A percentile compares a stretch with the other conserved stretches of the same genome.
These are phyloP conservation scores for Eciton burchellii DNA, from an alignment of 1,140 invertebrate genomes.

Conservation along the genomic window DNA sequence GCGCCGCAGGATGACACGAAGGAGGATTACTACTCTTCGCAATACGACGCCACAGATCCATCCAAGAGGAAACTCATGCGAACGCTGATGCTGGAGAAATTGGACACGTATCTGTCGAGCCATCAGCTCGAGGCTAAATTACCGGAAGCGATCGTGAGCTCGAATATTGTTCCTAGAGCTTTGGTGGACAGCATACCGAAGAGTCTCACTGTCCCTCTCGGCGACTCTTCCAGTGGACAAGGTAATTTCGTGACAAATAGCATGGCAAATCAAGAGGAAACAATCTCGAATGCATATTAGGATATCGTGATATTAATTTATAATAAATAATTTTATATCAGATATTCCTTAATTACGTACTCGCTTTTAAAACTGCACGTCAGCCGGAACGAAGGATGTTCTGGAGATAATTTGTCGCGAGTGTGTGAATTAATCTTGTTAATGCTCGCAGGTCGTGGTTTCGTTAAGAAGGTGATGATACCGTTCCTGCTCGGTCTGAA, in stretches of 20 bases:
- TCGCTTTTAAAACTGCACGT: no score
- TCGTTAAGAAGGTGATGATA: conserved; percentile 93
- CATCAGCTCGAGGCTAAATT: conserved; percentile 84
- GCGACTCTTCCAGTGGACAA: conserved; percentile 87
- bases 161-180: conserved; percentile 88
- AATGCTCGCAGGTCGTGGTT: conserved; percentile 88
- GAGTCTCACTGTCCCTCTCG: conserved; percentile 89
- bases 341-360: no score
- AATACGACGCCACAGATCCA: conserved; percentile 75
- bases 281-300: no score
- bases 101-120: conserved; percentile 83
- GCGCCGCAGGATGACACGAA: conserved; percentile 82
- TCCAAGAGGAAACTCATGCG: conserved; percentile 78
- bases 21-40: conserved; percentile 77
- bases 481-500: conserved; percentile 94
- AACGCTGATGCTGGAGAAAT: conserved; percentile 84
- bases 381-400: not conserved
- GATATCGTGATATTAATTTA: no score
- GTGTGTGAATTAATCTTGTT: conserved; percentile 42
- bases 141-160: conserved; percentile 82
- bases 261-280: not conserved
- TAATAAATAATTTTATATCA: no score
- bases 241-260: conserved; percentile 81
- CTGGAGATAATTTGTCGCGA: conserved; percentile 11
- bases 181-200: conserved; percentile 89